Evolutionary conservation across 2,797 vertebrate genomes (phyloP).

Genomic region (Podarcis lilfordi): DNA sequence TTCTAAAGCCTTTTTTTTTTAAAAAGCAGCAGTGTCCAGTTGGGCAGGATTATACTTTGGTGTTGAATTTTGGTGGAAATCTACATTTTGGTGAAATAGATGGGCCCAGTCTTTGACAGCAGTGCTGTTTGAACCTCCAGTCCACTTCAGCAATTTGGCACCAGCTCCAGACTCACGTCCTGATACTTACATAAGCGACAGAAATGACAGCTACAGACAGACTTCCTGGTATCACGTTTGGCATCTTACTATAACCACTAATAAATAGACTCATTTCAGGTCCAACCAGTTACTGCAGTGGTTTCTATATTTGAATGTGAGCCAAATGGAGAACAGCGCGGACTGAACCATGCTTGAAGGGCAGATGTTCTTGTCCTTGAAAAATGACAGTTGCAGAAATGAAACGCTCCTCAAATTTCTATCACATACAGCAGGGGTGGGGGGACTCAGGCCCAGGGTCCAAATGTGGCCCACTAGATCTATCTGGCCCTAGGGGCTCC

Average conservation of each 20-base stretch:
- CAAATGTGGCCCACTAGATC: too few relatives aligned
- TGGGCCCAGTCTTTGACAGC: neutral
- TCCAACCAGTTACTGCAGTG: conserved; percentile 33
- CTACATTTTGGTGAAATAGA: neutral
- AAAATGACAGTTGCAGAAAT: conserved; percentile 5
- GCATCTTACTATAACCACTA: conserved; percentile 11
- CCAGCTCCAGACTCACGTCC: neutral
- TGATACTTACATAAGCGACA: neutral
- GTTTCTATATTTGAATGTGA: conserved; percentile 7
- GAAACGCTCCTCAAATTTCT: conserved; percentile 30
- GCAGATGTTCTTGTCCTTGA: conserved; percentile 27
- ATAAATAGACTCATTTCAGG: conserved; percentile 12
- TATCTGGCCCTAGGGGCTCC: too few relatives aligned
- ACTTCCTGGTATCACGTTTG: conserved; percentile 4
- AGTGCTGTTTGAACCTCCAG: neutral
- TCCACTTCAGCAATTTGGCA: neutral
- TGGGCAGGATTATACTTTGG: neutral
- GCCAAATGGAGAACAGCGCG: neutral
- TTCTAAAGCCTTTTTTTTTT: neutral
- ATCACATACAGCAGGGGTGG: neutral
- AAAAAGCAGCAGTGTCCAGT: neutral
- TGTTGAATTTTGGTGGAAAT: neutral
- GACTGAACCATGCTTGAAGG: neutral
- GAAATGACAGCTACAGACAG: neutral
- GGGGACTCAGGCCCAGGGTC: too few relatives aligned